Conservation (phyloP, 2,888 invertebrate genomes). For the Ypsolopha sequella region DNA sequence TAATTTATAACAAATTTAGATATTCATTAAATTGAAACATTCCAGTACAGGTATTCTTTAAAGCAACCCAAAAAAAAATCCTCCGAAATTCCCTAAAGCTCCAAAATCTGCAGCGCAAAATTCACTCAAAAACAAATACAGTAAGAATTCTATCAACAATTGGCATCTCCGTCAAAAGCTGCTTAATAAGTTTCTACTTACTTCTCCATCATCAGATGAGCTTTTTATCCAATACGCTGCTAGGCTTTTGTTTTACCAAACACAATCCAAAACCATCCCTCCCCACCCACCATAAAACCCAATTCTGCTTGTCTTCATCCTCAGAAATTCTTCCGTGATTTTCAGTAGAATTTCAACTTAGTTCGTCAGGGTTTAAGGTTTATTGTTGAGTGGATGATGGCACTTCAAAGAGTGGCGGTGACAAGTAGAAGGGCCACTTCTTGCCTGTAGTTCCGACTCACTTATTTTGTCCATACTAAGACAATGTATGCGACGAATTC, state of each 20-base stretch:
- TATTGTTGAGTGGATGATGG: slow-evolving; percentile 3
- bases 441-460: slow-evolving; percentile 49
- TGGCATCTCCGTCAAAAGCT: slow-evolving; percentile 51
- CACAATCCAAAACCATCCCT: slow-evolving; percentile 13
- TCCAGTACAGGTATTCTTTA: neutral
- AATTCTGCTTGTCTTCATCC: neutral
- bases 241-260: neutral
- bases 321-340: neutral
- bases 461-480: slow-evolving; percentile 63
- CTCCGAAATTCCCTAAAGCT: slow-evolving; percentile 3
- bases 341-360: neutral
- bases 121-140: slow-evolving; percentile 19
- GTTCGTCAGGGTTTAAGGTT: neutral
- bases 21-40: too few species aligned
- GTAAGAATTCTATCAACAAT: slow-evolving; percentile 40
- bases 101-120: slow-evolving; percentile 6
- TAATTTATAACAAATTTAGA: too few species aligned
- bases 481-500: slow-evolving; percentile 56
- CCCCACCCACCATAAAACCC: rapidly evolving
- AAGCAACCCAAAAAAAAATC: neutral
- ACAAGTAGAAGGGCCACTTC: slow-evolving; percentile 38
- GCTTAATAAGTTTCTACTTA: slow-evolving; percentile 58
- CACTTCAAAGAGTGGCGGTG: slow-evolving; percentile 28
- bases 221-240: slow-evolving; percentile 23
- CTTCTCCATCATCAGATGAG: slow-evolving; percentile 49